These are phyloP conservation scores for Cantharis nigra DNA, from an alignment of 2,888 invertebrate genomes.

Conservation along the genomic window DNA sequence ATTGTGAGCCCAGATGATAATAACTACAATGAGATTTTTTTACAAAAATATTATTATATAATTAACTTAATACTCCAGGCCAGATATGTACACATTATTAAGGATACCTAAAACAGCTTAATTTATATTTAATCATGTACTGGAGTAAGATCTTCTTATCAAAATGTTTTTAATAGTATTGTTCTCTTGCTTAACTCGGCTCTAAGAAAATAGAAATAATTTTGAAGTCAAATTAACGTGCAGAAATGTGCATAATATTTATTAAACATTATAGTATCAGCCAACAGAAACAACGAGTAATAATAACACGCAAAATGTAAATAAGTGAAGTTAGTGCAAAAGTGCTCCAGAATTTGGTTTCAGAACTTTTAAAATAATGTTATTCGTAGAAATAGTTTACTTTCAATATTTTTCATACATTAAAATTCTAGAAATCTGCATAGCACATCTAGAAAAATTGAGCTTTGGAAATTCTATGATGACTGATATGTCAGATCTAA, in stretches of 20 bases:
- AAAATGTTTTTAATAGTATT: not conserved
- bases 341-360: not conserved
- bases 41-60: not conserved
- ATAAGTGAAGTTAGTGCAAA: not conserved
- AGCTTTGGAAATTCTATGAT: no score
- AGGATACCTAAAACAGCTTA: not conserved
- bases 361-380: not conserved
- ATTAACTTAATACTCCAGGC: not conserved
- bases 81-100: not conserved
- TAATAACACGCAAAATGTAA: not conserved
- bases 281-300: not conserved
- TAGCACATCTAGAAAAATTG: no score
- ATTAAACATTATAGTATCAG: not conserved
- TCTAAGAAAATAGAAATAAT: not conserved
- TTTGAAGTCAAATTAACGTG: not conserved
- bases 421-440: no score
- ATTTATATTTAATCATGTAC: not conserved
- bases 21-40: not conserved
- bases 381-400: no score
- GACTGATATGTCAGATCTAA: no score
- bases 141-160: not conserved
- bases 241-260: not conserved
- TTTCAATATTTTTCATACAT: no score
- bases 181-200: not conserved
- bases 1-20: no score